Conservation (phyloP, 1,140 invertebrate genomes). For the Asbolus verrucosus region DNA sequence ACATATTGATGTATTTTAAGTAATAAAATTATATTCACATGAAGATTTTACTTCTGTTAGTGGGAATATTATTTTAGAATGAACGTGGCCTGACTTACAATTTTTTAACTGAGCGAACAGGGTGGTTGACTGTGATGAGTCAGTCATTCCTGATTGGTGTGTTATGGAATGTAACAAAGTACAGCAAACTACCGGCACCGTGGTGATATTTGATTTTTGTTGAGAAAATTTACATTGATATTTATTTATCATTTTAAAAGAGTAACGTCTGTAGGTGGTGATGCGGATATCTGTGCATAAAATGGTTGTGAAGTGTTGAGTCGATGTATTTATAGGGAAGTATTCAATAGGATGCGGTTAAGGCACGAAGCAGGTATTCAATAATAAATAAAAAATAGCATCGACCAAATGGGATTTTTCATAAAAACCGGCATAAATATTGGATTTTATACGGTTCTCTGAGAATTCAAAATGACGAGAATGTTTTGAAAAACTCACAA, state of each 20-base stretch:
- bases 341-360: slow-evolving; percentile 36
- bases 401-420: slow-evolving; percentile 33
- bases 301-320: slow-evolving; percentile 17
- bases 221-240: not conserved
- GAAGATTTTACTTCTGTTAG: no score
- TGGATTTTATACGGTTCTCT: slow-evolving; percentile 39
- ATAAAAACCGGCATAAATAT: slow-evolving; percentile 42
- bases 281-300: slow-evolving; percentile 24
- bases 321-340: slow-evolving; percentile 33
- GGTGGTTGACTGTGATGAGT: no score
- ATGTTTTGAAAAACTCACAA: slow-evolving; percentile 43
- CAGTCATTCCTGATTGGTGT: no score
- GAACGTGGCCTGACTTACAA: no score
- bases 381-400: slow-evolving; percentile 40
- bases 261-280: not conserved
- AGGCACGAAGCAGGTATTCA: slow-evolving; percentile 31
- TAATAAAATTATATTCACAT: no score
- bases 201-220: slow-evolving; percentile 6
- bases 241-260: slow-evolving; percentile 12
- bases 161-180: no score
- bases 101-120: no score
- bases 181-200: no score
- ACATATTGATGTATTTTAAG: no score
- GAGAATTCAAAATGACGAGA: slow-evolving; percentile 40
- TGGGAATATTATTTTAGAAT: no score